Evolutionary conservation across 1,140 invertebrate genomes (phyloP), one percentile per base, ranked within the genome.

Genomic region (Bursaphelenchus mucronatus): DNA sequence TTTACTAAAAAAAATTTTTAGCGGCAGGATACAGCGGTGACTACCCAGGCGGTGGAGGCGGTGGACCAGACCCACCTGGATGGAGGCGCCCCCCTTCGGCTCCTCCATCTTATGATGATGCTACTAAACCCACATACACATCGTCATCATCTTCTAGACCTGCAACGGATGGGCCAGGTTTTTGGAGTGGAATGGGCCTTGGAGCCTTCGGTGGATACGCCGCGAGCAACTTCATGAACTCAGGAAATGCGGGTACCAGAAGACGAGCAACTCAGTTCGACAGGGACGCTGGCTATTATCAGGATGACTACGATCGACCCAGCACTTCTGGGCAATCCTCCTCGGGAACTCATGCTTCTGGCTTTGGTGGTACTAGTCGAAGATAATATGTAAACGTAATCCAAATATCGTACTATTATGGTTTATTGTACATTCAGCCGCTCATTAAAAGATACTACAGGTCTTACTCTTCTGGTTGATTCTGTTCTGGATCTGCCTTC

Each of bases 401-500:
- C 13, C 17, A 17, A 21, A 6, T 1, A 59, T 41, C 52, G 17
- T 13, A 17, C 17, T 10, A 30, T 56, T 63, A 63, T 15, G 15
- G 13, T 10, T n/a, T 19, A 63, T 63, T 63, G 61, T 63, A 63
- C 54, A n/a, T 62, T 4, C n/a, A 61, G 17, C n/a, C 39, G 30
- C 10, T 21, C 63, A 43, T 78, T 47, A 76, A 17, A 76, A 47
- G 10, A 76, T 55, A 40, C 53, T 50, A 45, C 75, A 76, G 10
- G 76, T 69, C 64, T 78, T 76, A 45, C 76, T 79, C 45, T 65
- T 52, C 40, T 67, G 52, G 19, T 77, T 78, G 15, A 79, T 53
- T 52, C 66, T 59, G 40, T 63, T 54, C 19, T 75, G 56, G 7
- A 73, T 47, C 13, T 46, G 45, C 44, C 66, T 65, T 30, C 59